phyloP scores from a whole-genome alignment of 2,113 vertebrate genomes.

The Leucosticte australis region DNA sequence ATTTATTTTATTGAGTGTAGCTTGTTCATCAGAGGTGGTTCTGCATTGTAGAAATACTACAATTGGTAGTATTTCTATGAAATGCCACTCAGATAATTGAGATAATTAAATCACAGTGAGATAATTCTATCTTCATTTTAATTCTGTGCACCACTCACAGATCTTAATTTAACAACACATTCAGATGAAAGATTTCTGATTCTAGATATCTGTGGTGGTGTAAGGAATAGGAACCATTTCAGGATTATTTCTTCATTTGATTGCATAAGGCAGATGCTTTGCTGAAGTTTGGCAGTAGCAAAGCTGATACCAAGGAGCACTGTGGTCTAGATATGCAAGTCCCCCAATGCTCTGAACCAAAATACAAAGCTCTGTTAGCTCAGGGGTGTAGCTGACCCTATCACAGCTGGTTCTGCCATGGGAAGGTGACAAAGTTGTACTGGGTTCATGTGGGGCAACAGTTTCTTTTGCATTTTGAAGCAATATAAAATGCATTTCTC shows the following conservation, averaged over 20 bases:
- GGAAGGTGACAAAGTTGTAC: background rate
- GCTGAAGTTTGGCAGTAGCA: background rate
- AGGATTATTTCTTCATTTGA: background rate
- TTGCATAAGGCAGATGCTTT: background rate
- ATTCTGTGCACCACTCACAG: background rate
- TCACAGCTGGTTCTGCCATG: background rate
- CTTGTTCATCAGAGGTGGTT: background rate
- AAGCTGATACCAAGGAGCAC: background rate
- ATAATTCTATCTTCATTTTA: slow-evolving; percentile 36
- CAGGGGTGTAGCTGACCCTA: background rate
- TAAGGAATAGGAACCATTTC: background rate
- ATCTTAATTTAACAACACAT: slow-evolving; percentile 8
- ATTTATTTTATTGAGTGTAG: background rate
- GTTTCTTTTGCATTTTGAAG: background rate
- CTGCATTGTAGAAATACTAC: background rate
- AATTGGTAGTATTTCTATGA: no score
- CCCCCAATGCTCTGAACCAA: background rate
- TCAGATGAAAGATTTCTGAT: background rate
- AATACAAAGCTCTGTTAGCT: background rate
- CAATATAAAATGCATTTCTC: background rate
- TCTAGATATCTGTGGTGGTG: background rate
- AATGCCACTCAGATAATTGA: background rate
- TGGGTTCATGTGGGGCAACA: background rate
- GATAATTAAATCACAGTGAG: slow-evolving; percentile 37
- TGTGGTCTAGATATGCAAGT: background rate